Base-by-base conservation (phyloP, 2,113 vertebrate species). In the Hirundichthys speculiger region DNA sequence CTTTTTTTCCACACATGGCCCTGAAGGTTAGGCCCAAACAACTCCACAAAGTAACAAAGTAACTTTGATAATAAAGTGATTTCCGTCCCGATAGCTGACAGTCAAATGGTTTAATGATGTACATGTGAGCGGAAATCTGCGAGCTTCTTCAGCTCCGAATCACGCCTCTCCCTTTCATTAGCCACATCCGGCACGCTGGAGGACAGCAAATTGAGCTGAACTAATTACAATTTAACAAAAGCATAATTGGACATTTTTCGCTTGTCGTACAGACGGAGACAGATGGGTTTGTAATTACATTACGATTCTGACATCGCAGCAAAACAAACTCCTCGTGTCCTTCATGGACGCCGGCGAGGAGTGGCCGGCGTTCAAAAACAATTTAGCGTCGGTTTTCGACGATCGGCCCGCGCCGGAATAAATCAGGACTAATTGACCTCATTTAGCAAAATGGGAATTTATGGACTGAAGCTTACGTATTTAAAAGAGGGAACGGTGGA, bases 171-270 rank as follows among this genome's bases (percentile, higher is more conserved):
- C 34, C 65, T 61, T 78, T 79, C 67, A 86, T 75, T 76, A 80
- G 63, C 75, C 58, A 21, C 83, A 91, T 90, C 88, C 89, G 53
- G 93, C 93, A 93, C 91, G 91, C 93, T 87, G 87, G 91, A 94
- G 94, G 89, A 93, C 88, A 91, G 10, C 74, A 97, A 98, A 97
- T 96, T 97, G 96, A 93, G 95, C 96, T 93, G 94, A 95, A 95
- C 95, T 98, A 98, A 99, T 99, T 99, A 96, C 93, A 96, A 93
- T 93, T 95, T 96, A 96, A 98, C 94, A 95, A 96, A 98, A 96
- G 92, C 94, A 96, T 98, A 98, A 99, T 98, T 98, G 96, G 95
- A 98, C 95, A 97, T 98, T 98, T 97, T 98, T 93, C 92, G 94
- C 95, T 98, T 96, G 87, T 98, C 97, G 96, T 93, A 94, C 94